A percentile compares a stretch with the other conserved stretches of the same genome.
phyloP scores from a whole-genome alignment of 2,888 invertebrate species.

The Habroteleia sp. region DNA sequence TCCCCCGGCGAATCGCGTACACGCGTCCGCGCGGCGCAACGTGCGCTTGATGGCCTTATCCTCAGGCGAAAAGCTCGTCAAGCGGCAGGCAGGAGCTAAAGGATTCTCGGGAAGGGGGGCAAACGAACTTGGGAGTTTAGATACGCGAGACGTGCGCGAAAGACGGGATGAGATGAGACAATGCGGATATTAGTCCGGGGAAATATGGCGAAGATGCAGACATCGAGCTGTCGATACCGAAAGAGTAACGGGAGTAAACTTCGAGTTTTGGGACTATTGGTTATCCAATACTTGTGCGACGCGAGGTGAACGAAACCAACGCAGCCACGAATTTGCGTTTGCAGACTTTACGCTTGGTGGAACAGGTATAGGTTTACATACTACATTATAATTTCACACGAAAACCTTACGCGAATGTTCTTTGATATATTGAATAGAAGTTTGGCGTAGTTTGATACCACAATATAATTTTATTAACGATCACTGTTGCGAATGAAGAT shows the following conservation, averaged over 20 bases:
- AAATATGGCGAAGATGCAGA: conserved; percentile 74
- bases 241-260: conserved; percentile 74
- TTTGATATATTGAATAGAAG: conserved; percentile 24
- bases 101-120: conserved; percentile 59
- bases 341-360: conserved; percentile 49
- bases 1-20: conserved; percentile 58
- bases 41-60: conserved; percentile 79
- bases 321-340: conserved; percentile 52
- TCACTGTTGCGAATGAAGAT: conserved; percentile 11
- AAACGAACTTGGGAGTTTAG: conserved; percentile 71
- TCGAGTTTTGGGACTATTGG: conserved; percentile 63
- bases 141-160: conserved; percentile 72
- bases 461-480: conserved; percentile 32
- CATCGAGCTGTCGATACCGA: conserved; percentile 77
- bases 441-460: conserved; percentile 25
- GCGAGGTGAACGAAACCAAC: conserved; percentile 53
- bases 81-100: conserved; percentile 55
- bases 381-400: conserved; percentile 56
- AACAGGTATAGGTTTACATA: conserved; percentile 57
- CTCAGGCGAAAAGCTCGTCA: conserved; percentile 72
- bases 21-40: conserved; percentile 69
- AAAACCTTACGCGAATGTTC: conserved; percentile 37
- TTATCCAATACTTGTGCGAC: conserved; percentile 67
- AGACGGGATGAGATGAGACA: conserved; percentile 72
- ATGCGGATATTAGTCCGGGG: conserved; percentile 77